Percentiles rank a stretch among this genome's conserved stretches.
phyloP scores from a whole-genome alignment of 2,797 vertebrate genomes.

The Prionace glauca region DNA sequence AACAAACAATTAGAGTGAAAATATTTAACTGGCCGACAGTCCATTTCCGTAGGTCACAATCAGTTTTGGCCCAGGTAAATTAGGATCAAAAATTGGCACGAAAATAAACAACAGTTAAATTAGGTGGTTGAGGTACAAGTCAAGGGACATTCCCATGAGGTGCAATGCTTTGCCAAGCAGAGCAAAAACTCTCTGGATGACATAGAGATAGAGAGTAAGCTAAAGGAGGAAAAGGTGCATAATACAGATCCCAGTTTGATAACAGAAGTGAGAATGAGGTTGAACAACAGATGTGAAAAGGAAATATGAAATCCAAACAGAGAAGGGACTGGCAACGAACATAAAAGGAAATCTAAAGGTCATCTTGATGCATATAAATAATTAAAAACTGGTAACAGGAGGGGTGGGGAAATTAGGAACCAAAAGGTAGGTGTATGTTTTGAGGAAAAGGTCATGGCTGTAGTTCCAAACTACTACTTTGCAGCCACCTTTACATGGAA shows the following conservation, averaged over 20 bases:
- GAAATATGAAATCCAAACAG: neutral
- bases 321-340: neutral
- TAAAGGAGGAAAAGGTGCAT: neutral
- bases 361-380: neutral
- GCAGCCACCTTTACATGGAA: neutral
- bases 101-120: neutral
- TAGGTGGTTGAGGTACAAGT: neutral
- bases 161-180: neutral
- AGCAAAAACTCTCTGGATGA: neutral
- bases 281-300: neutral
- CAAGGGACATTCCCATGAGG: too few relatives aligned
- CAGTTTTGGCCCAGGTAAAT: neutral
- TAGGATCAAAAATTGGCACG: neutral
- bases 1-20: neutral
- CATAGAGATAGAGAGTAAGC: neutral
- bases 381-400: neutral
- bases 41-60: neutral
- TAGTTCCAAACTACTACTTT: neutral
- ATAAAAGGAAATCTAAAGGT: neutral
- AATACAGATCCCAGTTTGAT: neutral
- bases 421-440: neutral
- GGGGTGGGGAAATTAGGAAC: neutral
- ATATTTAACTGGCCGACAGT: neutral
- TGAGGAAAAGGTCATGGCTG: neutral
- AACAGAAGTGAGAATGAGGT: neutral